Conservation (phyloP, 2,888 invertebrate genomes). For the Cerceris ruficornis region DNA sequence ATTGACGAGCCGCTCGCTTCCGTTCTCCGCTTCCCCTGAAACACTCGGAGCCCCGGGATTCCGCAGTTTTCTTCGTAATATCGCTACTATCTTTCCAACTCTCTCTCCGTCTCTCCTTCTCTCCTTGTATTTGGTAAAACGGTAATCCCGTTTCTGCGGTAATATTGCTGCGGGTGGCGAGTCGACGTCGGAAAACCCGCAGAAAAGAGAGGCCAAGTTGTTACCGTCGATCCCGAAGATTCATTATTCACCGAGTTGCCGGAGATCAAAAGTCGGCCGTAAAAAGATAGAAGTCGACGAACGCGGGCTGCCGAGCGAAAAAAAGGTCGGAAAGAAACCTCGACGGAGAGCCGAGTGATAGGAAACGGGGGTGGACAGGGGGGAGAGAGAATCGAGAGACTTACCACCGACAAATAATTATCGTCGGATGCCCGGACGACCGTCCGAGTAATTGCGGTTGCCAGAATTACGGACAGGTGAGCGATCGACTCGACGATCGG, state of each 20-base stretch:
- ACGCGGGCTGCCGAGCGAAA: neutral
- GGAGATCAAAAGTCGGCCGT: slow-evolving; percentile 12
- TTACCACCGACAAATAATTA: slow-evolving; percentile 31
- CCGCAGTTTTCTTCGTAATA: neutral
- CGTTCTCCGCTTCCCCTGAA: neutral
- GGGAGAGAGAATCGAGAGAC: neutral
- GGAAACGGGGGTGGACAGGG: neutral
- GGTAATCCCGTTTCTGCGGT: slow-evolving; percentile 29
- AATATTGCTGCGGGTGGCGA: slow-evolving; percentile 25
- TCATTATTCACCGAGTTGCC: slow-evolving; percentile 47
- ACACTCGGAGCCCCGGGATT: neutral
- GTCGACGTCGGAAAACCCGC: slow-evolving; percentile 19
- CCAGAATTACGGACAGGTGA: slow-evolving; percentile 1
- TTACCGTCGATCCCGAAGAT: slow-evolving; percentile 48
- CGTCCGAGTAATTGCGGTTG: slow-evolving; percentile 17
- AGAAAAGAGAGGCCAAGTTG: slow-evolving; percentile 40
- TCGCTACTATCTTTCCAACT: neutral
- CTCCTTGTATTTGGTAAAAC: slow-evolving; percentile 12
- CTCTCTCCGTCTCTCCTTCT: slow-evolving; percentile 1
- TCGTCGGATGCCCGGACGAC: slow-evolving; percentile 14
- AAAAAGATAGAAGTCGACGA: neutral
- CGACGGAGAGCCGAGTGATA: neutral
- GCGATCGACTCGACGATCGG: neutral
- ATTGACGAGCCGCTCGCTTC: neutral
- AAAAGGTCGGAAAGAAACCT: neutral